Percentiles rank a stretch among this genome's conserved stretches.
These are phyloP conservation scores for Astyanax mexicanus DNA, from an alignment of 2,797 vertebrate species.

Conservation along the genomic window DNA sequence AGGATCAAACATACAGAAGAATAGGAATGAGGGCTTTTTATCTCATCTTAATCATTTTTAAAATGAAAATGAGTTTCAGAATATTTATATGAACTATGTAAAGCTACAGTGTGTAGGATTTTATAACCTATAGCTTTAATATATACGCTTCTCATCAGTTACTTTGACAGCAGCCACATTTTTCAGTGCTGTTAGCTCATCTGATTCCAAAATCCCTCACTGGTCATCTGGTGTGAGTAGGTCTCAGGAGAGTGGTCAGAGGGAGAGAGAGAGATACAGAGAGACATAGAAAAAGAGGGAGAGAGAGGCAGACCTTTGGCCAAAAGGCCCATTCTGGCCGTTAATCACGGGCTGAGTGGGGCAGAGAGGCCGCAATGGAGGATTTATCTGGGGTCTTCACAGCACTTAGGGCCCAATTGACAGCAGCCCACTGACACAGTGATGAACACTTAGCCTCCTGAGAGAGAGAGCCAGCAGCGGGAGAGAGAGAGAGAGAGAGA, in stretches of 20 bases:
- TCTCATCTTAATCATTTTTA: background rate
- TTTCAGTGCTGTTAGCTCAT: constrained; percentile 17
- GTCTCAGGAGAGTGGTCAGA: constrained; percentile 58
- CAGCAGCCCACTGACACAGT: constrained; percentile 63
- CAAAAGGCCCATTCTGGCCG: constrained; percentile 45
- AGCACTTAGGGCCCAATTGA: constrained; percentile 72
- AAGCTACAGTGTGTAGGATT: too few species aligned
- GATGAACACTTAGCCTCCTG: constrained; percentile 69
- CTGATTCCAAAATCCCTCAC: constrained; percentile 23
- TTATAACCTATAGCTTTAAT: too few species aligned
- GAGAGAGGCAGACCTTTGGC: constrained; percentile 44
- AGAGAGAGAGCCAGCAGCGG: constrained; percentile 63
- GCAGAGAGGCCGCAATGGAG: constrained; percentile 69
- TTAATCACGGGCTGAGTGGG: constrained; percentile 71
- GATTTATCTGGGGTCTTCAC: constrained; percentile 73
- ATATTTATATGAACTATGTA: too few species aligned
- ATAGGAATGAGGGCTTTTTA: background rate
- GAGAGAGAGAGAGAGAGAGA: constrained; percentile 53
- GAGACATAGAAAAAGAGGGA: constrained; percentile 28
- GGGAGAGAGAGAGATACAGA: constrained; percentile 27
- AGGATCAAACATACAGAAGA: constrained; percentile 3
- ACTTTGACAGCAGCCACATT: constrained; percentile 32
- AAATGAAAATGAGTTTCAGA: too few species aligned
- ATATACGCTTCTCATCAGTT: constrained; percentile 13
- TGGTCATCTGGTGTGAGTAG: constrained; percentile 54